Evolutionary conservation across 2,888 invertebrate genomes (phyloP).

Genomic region (Camponotus fellah): DNA sequence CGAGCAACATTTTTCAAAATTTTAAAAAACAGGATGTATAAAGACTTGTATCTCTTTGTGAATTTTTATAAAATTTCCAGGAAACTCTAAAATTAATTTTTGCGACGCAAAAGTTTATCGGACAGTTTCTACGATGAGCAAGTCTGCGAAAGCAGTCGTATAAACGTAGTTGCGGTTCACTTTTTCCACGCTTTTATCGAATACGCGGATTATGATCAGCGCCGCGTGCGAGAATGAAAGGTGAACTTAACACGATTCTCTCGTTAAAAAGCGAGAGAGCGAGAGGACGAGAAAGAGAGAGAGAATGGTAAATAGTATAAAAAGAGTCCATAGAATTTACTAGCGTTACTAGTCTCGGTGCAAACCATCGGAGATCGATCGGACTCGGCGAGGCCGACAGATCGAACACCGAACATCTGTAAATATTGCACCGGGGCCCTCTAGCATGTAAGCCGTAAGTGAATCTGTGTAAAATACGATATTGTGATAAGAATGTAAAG

Average conservation of each 20-base stretch:
- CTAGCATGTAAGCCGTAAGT: conserved; percentile 82
- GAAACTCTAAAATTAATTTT: conserved; percentile 13
- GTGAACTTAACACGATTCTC: not conserved
- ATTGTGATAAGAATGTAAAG: conserved; percentile 85
- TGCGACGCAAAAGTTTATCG: not conserved
- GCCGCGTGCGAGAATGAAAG: conserved; percentile 30
- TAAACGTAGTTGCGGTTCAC: conserved; percentile 48
- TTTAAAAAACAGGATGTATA: not conserved
- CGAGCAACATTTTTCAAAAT: not conserved
- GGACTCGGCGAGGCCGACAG: conserved; percentile 47
- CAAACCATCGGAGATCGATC: conserved; percentile 72
- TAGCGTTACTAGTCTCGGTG: conserved; percentile 81
- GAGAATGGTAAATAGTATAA: conserved; percentile 50
- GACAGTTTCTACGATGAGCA: not conserved
- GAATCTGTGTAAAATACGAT: conserved; percentile 85
- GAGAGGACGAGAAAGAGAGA: conserved; percentile 37
- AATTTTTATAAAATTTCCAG: not conserved
- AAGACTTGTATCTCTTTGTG: not conserved
- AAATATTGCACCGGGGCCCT: conserved; percentile 80
- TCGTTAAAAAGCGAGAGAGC: conserved; percentile 16
- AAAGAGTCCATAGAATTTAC: conserved; percentile 78
- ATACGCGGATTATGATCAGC: conserved; percentile 56
- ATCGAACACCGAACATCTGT: conserved; percentile 73
- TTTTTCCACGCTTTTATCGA: conserved; percentile 68
- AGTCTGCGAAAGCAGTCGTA: conserved; percentile 37